Percentiles rank a stretch among this genome's conserved stretches.
Evolutionary conservation across 23 tunicate genomes (phyloP).

Genomic region (Ascidia mentula): DNA sequence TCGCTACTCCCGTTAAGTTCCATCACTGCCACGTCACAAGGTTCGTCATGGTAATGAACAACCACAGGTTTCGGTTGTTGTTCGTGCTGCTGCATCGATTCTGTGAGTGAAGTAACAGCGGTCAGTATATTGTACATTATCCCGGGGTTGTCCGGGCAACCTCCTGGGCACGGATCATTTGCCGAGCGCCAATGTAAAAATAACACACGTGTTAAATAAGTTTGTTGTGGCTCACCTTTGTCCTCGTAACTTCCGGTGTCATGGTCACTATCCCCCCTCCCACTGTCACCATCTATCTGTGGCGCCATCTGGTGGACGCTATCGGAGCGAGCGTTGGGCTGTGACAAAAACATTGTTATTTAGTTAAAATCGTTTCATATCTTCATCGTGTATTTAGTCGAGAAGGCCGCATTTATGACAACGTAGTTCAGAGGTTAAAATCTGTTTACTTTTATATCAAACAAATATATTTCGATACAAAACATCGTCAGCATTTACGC

Average conservation of each 20-base stretch:
- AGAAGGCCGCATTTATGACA: too few relatives aligned
- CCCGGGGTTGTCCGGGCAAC: too few relatives aligned
- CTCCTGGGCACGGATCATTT: too few relatives aligned
- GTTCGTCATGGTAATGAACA: not conserved
- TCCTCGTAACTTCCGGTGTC: constrained; percentile 64
- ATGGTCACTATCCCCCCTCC: constrained; percentile 87
- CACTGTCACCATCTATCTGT: constrained; percentile 76
- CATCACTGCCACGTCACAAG: not conserved
- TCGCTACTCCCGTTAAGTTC: constrained; percentile 4
- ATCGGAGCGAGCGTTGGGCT: not conserved
- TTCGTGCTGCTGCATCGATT: not conserved
- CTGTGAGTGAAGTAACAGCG: not conserved
- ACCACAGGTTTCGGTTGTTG: not conserved
- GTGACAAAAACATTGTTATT: too few relatives aligned
- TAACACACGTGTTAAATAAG: not conserved
- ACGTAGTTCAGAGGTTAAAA: too few relatives aligned
- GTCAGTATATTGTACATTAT: not conserved
- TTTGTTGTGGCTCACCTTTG: constrained; percentile 35
- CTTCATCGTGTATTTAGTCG: too few relatives aligned
- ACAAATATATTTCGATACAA: too few relatives aligned
- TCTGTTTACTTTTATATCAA: too few relatives aligned
- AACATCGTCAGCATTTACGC: too few relatives aligned
- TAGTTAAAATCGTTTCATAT: too few relatives aligned
- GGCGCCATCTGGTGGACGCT: constrained; percentile 3
- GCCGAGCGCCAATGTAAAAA: too few relatives aligned